phyloP scores from a whole-genome alignment of 2,888 invertebrate genomes.

The Eupithecia abbreviata region DNA sequence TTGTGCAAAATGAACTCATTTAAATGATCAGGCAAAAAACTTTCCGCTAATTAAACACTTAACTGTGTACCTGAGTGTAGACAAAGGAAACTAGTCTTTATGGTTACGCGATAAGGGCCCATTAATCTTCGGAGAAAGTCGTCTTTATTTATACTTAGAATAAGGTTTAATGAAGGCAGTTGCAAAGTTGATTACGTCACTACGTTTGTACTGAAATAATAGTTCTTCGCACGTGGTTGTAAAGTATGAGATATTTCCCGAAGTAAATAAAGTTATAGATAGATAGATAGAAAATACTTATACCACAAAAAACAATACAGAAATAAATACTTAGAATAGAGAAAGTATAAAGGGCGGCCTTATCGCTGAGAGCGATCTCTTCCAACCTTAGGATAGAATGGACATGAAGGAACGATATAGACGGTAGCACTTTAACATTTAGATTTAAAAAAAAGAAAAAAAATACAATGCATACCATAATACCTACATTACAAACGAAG shows the following conservation, averaged over 20 bases:
- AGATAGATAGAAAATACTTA: too few species aligned
- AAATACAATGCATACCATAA: too few species aligned
- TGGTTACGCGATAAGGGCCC: background rate
- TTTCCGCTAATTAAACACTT: constrained; percentile 39
- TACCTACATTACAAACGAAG: too few species aligned
- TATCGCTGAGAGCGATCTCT: too few species aligned
- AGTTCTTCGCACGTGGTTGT: background rate
- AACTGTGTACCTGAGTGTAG: constrained; percentile 17
- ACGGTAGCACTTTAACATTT: too few species aligned
- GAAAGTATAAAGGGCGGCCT: too few species aligned
- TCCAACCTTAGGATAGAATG: too few species aligned
- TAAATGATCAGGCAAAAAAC: constrained; percentile 31
- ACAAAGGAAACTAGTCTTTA: constrained; percentile 27
- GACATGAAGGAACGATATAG: too few species aligned
- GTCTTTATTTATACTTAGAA: constrained; percentile 15
- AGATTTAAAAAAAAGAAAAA: too few species aligned
- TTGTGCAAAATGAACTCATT: constrained; percentile 32
- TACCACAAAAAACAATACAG: too few species aligned
- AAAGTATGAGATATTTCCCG: background rate
- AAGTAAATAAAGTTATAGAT: background rate
- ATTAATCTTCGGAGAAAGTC: constrained; percentile 15
- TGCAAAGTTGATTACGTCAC: constrained; percentile 26
- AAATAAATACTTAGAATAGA: too few species aligned
- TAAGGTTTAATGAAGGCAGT: constrained; percentile 12
- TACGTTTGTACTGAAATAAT: constrained; percentile 16